Percentiles rank a stretch among this genome's conserved stretches.
Evolutionary conservation across 2,113 vertebrate species (phyloP).

Genomic region (Mesembrinibis cayennensis): DNA sequence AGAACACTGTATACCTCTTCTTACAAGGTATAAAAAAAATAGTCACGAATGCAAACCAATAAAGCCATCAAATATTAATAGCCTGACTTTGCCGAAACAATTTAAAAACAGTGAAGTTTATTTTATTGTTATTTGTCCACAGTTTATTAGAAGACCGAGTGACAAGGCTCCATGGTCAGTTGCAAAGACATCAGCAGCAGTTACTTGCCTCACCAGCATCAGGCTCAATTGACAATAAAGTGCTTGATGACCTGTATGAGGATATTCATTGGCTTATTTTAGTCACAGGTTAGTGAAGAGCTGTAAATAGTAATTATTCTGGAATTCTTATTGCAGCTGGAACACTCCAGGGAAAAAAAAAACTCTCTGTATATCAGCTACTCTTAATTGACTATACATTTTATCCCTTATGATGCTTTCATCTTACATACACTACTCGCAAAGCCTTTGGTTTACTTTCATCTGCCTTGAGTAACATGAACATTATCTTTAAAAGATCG

Average conservation of each 20-base stretch:
- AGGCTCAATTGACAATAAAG: slow-evolving; percentile 84
- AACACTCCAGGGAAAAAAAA: not conserved
- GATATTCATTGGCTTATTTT: slow-evolving; percentile 99
- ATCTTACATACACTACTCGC: not conserved
- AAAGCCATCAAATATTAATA: not conserved
- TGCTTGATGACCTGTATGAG: slow-evolving; percentile 96
- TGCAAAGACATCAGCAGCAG: slow-evolving; percentile 94
- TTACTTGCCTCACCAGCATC: slow-evolving; percentile 88
- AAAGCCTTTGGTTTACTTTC: not conserved
- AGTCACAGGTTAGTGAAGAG: slow-evolving; percentile 88
- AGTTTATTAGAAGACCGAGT: slow-evolving; percentile 97
- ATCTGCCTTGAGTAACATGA: not conserved
- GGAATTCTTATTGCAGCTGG: not conserved
- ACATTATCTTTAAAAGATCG: not conserved
- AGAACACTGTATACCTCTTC: slow-evolving; percentile 96
- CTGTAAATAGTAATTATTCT: not conserved
- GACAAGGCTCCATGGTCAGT: slow-evolving; percentile 91
- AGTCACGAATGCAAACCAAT: not conserved
- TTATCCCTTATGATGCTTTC: not conserved
- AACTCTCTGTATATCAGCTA: not conserved
- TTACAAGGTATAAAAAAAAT: slow-evolving; percentile 81
- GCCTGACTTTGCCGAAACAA: not conserved
- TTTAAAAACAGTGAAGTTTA: not conserved
- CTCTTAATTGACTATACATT: not conserved
- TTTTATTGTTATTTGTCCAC: slow-evolving; percentile 2